Conservation (phyloP, 2,797 vertebrate genomes). For the Hypotaenidia philippensis region DNA sequence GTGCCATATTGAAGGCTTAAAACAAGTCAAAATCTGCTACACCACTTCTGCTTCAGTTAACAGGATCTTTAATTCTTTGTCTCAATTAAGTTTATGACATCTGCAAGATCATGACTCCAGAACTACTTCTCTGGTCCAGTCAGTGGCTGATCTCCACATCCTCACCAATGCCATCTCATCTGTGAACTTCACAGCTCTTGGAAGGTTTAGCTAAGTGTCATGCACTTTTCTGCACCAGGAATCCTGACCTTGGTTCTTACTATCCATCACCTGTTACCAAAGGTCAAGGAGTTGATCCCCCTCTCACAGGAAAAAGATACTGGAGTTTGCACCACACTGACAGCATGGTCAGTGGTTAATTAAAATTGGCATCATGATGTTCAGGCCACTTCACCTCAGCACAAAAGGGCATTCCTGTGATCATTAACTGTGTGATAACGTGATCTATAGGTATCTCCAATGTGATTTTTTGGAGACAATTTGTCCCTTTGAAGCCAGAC, state of each 20-base stretch:
- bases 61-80: not conserved
- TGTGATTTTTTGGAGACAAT: not conserved
- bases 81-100: not conserved
- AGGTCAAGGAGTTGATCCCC: not conserved
- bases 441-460: not conserved
- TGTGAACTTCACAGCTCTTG: not conserved
- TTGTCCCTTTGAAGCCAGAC: not conserved
- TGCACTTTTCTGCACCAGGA: not conserved
- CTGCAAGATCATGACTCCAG: not conserved
- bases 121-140: not conserved
- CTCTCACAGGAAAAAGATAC: not conserved
- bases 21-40: not conserved
- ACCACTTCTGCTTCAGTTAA: not conserved
- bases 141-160: not conserved
- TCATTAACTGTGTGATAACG: not conserved
- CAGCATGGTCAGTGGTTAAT: not conserved
- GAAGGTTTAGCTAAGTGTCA: not conserved
- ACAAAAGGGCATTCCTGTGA: not conserved
- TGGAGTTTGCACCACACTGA: not conserved
- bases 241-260: not conserved
- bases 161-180: not conserved
- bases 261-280: not conserved
- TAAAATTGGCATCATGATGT: not conserved
- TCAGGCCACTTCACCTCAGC: not conserved
- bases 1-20: not conserved